Evolutionary conservation across 2,888 invertebrate species (phyloP).

Genomic region (Carcina quercana): DNA sequence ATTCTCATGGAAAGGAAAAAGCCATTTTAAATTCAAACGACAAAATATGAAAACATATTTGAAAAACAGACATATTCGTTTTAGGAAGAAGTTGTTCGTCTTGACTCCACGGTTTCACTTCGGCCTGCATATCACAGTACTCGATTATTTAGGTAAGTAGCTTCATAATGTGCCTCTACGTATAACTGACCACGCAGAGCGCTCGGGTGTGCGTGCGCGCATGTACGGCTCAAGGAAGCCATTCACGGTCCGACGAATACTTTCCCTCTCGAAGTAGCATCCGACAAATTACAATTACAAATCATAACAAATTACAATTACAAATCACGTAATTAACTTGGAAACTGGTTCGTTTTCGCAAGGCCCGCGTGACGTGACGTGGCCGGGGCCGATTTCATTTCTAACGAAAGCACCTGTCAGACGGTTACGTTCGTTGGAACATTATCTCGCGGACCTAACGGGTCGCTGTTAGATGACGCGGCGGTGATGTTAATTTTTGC

Average conservation of each 20-base stretch:
- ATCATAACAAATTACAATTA: conserved; percentile 33
- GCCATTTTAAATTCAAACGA: too few species aligned
- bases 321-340: conserved; percentile 28
- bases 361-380: conserved; percentile 30
- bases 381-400: conserved; percentile 29
- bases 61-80: too few species aligned
- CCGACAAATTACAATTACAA: conserved; percentile 30
- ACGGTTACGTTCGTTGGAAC: conserved; percentile 23
- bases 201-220: too few species aligned
- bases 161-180: too few species aligned
- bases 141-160: too few species aligned
- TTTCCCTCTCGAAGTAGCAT: conserved; percentile 59
- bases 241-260: conserved; percentile 49
- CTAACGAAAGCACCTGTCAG: conserved; percentile 46
- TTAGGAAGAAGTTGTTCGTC: too few species aligned
- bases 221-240: conserved; percentile 40
- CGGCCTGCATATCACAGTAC: too few species aligned
- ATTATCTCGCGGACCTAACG: conserved; percentile 23
- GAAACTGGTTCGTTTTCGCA: conserved; percentile 33
- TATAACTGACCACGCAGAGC: conserved; percentile 1
- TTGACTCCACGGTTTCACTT: too few species aligned
- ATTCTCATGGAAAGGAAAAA: too few species aligned
- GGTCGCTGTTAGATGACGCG: conserved; percentile 13
- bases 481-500: conserved; percentile 13
- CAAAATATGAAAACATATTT: too few species aligned